These are phyloP conservation scores for Leistus spinibarbis DNA, from an alignment of 2,888 invertebrate genomes.

Conservation along the genomic window DNA sequence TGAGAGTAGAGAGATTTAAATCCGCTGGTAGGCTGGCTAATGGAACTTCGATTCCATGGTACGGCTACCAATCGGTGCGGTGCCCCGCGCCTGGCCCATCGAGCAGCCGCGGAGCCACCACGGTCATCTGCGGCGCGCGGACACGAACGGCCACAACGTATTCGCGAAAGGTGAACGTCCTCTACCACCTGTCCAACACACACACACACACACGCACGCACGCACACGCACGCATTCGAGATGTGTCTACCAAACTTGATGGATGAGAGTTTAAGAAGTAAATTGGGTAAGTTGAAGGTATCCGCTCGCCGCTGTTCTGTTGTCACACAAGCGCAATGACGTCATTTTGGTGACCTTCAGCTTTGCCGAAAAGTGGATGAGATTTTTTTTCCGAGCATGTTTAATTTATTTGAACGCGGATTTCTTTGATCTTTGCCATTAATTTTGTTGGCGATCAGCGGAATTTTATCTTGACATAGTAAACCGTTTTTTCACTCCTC, in stretches of 20 bases:
- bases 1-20: no score
- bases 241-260: background rate
- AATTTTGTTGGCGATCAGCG: no score
- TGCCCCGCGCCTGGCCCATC: background rate
- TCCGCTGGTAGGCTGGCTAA: background rate
- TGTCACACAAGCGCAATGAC: background rate
- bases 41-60: background rate
- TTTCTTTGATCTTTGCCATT: no score
- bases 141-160: background rate
- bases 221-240: background rate
- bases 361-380: background rate
- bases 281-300: background rate
- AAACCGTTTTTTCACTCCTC: no score
- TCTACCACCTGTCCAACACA: conserved; percentile 18
- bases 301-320: background rate
- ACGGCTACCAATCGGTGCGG: background rate
- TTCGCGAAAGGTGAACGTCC: conserved; percentile 16
- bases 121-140: conserved; percentile 3
- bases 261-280: background rate
- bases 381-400: no score
- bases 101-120: background rate
- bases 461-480: no score
- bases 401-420: no score
- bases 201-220: background rate
- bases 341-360: background rate